These are phyloP conservation scores for Dicerorhinus sumatrensis DNA, from an alignment of 2,113 vertebrate genomes.

Conservation along the genomic window DNA sequence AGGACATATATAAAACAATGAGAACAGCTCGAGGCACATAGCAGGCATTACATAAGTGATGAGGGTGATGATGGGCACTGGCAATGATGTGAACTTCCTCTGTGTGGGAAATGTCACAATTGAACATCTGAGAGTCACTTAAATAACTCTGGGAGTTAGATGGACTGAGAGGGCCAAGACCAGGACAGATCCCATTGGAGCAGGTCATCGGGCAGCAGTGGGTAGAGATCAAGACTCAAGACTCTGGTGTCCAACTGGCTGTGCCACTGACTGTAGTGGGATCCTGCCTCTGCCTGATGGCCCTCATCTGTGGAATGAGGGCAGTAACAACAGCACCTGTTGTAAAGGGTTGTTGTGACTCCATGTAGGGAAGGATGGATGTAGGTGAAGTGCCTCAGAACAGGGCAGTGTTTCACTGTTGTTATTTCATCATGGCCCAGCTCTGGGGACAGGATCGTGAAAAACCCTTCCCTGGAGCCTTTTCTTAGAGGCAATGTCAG, in stretches of 20 bases:
- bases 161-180: neutral
- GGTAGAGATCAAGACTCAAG: neutral
- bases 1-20: neutral
- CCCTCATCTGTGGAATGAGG: neutral
- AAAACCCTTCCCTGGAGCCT: neutral
- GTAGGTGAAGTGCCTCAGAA: neutral
- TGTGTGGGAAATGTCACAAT: neutral
- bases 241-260: neutral
- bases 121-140: neutral
- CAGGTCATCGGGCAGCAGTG: neutral
- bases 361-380: too few relatives aligned
- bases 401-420: neutral
- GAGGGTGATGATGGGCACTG: neutral
- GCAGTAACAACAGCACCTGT: neutral
- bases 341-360: neutral
- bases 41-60: neutral
- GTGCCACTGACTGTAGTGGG: fast-evolving
- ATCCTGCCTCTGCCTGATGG: too few relatives aligned
- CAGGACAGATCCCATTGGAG: neutral
- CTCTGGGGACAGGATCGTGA: neutral
- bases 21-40: neutral
- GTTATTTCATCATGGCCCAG: neutral
- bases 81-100: neutral
- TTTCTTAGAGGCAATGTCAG: neutral
- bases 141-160: neutral